phyloP scores from a whole-genome alignment of 2,888 invertebrate genomes.

The Ashinkailepas kermadecensis region DNA sequence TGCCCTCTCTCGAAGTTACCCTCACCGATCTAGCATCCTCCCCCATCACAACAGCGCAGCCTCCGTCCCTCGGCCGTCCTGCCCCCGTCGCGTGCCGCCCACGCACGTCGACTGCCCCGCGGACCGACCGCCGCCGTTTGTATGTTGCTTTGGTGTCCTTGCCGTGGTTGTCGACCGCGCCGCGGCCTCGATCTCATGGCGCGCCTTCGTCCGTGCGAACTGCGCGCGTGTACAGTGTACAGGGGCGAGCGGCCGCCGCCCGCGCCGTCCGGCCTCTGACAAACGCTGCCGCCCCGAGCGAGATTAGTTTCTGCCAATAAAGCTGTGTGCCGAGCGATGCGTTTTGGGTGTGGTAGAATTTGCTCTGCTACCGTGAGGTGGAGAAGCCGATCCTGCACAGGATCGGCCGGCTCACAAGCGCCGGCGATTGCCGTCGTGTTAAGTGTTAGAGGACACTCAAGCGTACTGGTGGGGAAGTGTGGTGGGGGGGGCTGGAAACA shows the following conservation, averaged over 20 bases:
- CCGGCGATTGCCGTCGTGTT: not conserved
- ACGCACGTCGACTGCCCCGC: not conserved
- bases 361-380: not conserved
- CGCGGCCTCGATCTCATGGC: not conserved
- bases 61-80: too few relatives aligned
- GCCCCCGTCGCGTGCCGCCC: not conserved
- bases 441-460: rapidly evolving
- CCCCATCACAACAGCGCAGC: too few relatives aligned
- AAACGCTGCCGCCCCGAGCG: not conserved
- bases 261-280: not conserved
- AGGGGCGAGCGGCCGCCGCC: not conserved
- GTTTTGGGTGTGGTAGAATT: not conserved
- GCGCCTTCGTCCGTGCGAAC: not conserved
- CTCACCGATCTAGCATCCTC: too few relatives aligned
- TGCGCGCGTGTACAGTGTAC: not conserved
- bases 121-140: not conserved
- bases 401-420: not conserved
- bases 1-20: too few relatives aligned
- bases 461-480: not conserved
- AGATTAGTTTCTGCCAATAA: slow-evolving; percentile 4
- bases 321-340: not conserved
- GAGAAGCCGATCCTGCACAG: too few relatives aligned
- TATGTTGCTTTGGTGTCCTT: not conserved
- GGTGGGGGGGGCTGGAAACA: too few relatives aligned
- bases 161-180: not conserved